Base-by-base conservation (phyloP, 2,888 invertebrate genomes). In the Adineta ricciae region DNA sequence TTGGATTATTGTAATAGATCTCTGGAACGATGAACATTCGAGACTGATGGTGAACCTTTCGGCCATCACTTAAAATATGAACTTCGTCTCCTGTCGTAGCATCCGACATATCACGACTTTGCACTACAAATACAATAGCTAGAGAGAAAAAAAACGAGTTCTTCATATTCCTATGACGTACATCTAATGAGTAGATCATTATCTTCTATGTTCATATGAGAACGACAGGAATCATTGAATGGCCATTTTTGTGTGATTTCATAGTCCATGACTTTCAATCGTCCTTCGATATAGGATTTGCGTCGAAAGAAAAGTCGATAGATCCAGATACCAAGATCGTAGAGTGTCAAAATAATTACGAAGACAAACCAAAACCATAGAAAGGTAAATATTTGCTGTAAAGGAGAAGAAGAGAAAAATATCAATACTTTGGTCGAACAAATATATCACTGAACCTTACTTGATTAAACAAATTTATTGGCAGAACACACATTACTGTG, bases 401-500 rank as follows among this genome's bases (percentile, higher is more conserved):
- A 3, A 41, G 46, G 11, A 46, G 11, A 8, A 46, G 46, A 46
- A 46, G 11, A 8, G 11, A 11, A 46, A 46, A 46, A 46, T 46
- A 46, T 46, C 46, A 46, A 46, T 46, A 11, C 5, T 46, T 46
- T 46, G 38, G 5, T 36, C 36, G n/a, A 11, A 46, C 46, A 46
- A 46, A 46, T 46, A n/a, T 8, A 46, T 11, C 5, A 46, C 41
- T 11, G 2, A 78, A 78, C 11, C 4, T 19, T 24, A 41, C 36
- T 41, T 86, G 86, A 86, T 86, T 86, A 54, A 86, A 86, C 4
- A 86, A 50, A 83, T 86, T 86, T 27, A 86, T 83, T 46, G 87
- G 87, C 32, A 87, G 84, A 46, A 87, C 87, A 83, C 87, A 87
- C 78, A 87, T 87, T 21, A 87, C 86, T 11, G 38, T 86, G 82